These are phyloP conservation scores for Leptobrachium ailaonicum DNA, from an alignment of 2,113 vertebrate genomes.

Conservation along the genomic window DNA sequence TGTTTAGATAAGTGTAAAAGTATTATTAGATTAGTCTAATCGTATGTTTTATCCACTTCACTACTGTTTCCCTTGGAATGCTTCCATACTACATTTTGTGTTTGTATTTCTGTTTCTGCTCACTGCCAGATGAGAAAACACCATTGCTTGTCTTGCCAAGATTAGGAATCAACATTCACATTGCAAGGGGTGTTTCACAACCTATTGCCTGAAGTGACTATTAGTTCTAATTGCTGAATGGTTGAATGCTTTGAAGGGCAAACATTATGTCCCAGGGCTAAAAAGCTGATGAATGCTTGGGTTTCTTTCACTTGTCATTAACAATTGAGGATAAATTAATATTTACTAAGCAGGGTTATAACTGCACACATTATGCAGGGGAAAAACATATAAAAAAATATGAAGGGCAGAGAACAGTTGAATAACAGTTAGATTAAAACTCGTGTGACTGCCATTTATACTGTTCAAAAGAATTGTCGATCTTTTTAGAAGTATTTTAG, in stretches of 20 bases:
- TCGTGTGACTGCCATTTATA: not conserved
- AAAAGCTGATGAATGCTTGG: conserved; percentile 65
- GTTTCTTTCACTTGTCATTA: conserved; percentile 75
- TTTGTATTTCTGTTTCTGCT: not conserved
- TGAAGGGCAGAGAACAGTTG: not conserved
- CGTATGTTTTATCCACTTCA: not conserved
- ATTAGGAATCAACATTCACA: not conserved
- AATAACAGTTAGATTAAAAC: not conserved
- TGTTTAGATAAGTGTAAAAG: too few relatives aligned
- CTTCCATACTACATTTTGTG: not conserved
- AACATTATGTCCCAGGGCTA: conserved; percentile 61
- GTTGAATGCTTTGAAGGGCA: conserved; percentile 74
- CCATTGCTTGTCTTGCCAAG: conserved; percentile 48
- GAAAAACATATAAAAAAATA: conserved; percentile 43
- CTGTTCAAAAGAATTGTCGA: not conserved
- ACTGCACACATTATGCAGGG: conserved; percentile 52
- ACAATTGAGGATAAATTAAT: conserved; percentile 71
- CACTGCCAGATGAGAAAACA: conserved; percentile 25
- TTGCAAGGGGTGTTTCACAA: conserved; percentile 46
- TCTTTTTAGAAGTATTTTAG: too few relatives aligned
- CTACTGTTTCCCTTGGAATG: not conserved
- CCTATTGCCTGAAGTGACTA: conserved; percentile 68
- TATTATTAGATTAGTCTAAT: not conserved
- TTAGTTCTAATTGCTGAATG: conserved; percentile 77
- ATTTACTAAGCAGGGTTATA: conserved; percentile 73